Evolutionary conservation across 2,113 vertebrate genomes (phyloP).

Genomic region (Urocitellus parryii): DNA sequence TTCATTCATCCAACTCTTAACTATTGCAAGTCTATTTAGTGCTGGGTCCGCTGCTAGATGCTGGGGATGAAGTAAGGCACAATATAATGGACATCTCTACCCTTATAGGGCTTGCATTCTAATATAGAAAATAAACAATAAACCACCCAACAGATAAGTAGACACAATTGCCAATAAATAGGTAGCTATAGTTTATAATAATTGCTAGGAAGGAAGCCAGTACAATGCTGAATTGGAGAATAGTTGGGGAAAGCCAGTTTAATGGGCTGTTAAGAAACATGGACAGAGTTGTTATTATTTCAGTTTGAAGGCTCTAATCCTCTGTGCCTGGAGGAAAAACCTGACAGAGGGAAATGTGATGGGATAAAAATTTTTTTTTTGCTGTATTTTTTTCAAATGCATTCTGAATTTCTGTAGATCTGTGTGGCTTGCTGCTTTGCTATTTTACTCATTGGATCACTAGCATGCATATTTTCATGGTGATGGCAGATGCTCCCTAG

Average conservation of each 20-base stretch:
- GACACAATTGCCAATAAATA: slow-evolving; percentile 11
- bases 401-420: not conserved
- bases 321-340: not conserved
- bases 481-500: not conserved
- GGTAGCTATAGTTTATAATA: not conserved
- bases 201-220: slow-evolving; percentile 10
- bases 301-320: not conserved
- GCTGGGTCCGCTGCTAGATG: not conserved
- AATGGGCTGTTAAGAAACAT: not conserved
- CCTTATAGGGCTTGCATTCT: not conserved
- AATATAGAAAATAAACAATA: not conserved
- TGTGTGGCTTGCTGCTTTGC: not conserved
- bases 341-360: slow-evolving; percentile 3
- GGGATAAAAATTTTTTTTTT: not conserved
- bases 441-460: not conserved
- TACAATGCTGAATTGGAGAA: not conserved
- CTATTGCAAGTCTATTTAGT: not conserved
- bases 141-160: not conserved
- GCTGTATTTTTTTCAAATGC: not conserved
- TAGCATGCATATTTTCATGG: not conserved
- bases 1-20: slow-evolving; percentile 11
- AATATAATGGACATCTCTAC: not conserved
- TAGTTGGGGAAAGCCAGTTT: not conserved
- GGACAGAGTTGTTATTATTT: not conserved
- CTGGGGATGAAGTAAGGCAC: not conserved